phyloP scores from a whole-genome alignment of 2,113 vertebrate species.

The Pelodiscus sinensis region DNA sequence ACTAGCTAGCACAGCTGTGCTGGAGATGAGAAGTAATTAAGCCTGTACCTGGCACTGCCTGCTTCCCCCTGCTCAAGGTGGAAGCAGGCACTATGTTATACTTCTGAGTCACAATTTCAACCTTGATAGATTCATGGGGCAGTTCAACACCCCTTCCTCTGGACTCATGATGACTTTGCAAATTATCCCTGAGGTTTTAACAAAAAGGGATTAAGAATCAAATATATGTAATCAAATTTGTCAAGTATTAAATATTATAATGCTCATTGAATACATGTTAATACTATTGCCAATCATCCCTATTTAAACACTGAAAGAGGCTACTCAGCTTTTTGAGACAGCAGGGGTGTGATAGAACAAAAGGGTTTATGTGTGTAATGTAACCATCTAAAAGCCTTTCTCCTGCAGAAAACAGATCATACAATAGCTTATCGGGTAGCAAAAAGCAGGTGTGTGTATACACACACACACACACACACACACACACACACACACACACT shows the following conservation, averaged over 20 bases:
- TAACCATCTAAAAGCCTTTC: conserved; percentile 19
- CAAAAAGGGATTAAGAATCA: neutral
- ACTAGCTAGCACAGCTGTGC: neutral
- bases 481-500: neutral
- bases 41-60: neutral
- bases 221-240: neutral
- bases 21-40: neutral
- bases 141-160: fast-evolving
- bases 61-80: neutral
- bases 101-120: neutral
- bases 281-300: neutral
- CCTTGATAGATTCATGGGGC: neutral
- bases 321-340: neutral
- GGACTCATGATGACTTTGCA: neutral
- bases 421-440: neutral
- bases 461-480: neutral
- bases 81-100: fast-evolving
- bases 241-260: neutral
- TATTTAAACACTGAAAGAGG: neutral
- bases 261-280: neutral
- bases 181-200: neutral
- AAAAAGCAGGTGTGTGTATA: fast-evolving
- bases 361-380: neutral
- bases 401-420: conserved; percentile 39
- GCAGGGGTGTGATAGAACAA: neutral